A percentile compares a stretch with the other conserved stretches of the same genome.
Conservation (phyloP, 2,888 invertebrate genomes). For the Palloptera scutellata region DNA sequence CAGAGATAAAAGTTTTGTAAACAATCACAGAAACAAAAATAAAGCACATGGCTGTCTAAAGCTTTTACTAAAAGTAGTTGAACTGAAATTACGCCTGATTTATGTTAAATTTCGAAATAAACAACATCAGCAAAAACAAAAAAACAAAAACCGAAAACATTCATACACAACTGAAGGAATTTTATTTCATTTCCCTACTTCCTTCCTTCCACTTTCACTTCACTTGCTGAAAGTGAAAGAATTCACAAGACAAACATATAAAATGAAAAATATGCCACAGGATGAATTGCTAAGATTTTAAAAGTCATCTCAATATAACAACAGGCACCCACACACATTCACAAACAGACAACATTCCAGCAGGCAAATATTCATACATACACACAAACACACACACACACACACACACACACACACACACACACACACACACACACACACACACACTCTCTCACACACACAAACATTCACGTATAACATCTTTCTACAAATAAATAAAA, state of each 20-base stretch:
- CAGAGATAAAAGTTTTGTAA: no score
- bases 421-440: background rate
- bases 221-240: no score
- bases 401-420: background rate
- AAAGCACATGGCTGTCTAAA: background rate
- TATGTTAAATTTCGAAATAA: background rate
- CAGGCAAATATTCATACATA: no score
- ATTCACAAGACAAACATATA: background rate
- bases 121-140: background rate
- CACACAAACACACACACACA: background rate
- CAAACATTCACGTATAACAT: no score
- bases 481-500: background rate
- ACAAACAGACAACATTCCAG: no score
- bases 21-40: background rate
- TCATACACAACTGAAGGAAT: background rate
- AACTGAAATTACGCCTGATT: conserved; percentile 11
- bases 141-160: background rate
- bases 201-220: no score
- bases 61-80: background rate
- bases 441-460: no score
- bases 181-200: no score
- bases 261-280: background rate
- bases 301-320: conserved; percentile 2
- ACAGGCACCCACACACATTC: background rate
- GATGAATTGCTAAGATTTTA: conserved; percentile 6